Evolutionary conservation across 2,113 vertebrate species (phyloP).

Genomic region (Pelobates fuscus): DNA sequence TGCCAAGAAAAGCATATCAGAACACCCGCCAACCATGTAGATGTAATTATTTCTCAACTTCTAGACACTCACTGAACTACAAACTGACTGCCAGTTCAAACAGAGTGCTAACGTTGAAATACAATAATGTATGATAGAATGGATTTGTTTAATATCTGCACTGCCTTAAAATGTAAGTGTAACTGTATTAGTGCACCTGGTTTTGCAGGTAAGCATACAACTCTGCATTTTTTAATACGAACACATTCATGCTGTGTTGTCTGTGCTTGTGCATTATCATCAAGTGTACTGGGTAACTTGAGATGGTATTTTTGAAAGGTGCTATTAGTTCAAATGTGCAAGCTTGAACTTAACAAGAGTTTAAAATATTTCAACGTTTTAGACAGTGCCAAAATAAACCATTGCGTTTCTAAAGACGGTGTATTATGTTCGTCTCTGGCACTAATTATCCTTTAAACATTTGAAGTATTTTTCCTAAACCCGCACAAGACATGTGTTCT

Average conservation of each 20-base stretch:
- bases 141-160: too few relatives aligned
- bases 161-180: too few relatives aligned
- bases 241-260: neutral
- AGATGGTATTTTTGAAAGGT: conserved; percentile 70
- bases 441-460: conserved; percentile 80
- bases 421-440: conserved; percentile 75
- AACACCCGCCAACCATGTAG: too few relatives aligned
- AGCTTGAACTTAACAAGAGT: conserved; percentile 80
- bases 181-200: too few relatives aligned
- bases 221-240: neutral
- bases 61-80: too few relatives aligned
- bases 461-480: conserved; percentile 79
- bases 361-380: conserved; percentile 81
- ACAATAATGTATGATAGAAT: too few relatives aligned
- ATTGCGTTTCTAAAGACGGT: conserved; percentile 77
- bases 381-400: conserved; percentile 79
- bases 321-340: conserved; percentile 76
- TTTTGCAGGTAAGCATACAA: too few relatives aligned
- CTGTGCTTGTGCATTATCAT: conserved; percentile 38
- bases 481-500: conserved; percentile 70
- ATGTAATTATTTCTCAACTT: too few relatives aligned
- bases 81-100: too few relatives aligned
- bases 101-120: too few relatives aligned
- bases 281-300: conserved; percentile 51
- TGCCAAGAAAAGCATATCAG: too few relatives aligned